phyloP scores from a whole-genome alignment of 2,113 vertebrate species.

The Pelusios castaneus region DNA sequence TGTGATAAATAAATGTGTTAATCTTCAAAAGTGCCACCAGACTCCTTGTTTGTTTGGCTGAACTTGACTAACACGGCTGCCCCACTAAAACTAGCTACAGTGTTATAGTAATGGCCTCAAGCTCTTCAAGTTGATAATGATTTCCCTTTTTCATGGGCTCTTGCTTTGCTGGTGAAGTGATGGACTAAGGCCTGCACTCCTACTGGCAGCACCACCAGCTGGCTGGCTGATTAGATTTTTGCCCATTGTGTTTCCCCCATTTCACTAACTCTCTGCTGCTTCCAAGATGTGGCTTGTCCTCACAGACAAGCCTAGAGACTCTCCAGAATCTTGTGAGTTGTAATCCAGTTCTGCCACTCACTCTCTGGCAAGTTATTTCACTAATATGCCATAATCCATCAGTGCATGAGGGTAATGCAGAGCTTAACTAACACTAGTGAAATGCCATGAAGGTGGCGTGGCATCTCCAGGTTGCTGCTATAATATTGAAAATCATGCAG shows the following conservation, averaged over 20 bases:
- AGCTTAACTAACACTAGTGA: background rate
- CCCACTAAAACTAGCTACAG: accelerated
- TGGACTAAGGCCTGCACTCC: accelerated
- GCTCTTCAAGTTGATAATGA: background rate
- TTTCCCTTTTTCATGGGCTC: background rate
- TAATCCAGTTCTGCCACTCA: background rate
- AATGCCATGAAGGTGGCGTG: background rate
- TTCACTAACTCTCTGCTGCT: background rate
- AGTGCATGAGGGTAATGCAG: accelerated
- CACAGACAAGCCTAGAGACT: background rate
- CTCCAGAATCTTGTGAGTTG: conserved; percentile 24
- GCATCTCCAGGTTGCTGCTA: background rate
- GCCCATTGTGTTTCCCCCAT: background rate
- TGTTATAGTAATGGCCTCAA: background rate
- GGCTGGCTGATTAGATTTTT: background rate
- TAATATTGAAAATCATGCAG: background rate
- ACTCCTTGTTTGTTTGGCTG: too few relatives aligned
- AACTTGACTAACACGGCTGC: too few relatives aligned
- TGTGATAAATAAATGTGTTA: too few relatives aligned
- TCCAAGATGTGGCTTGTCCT: background rate
- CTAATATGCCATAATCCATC: background rate
- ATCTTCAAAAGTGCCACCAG: too few relatives aligned
- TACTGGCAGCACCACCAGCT: background rate
- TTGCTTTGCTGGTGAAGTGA: background rate
- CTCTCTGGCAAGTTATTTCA: conserved; percentile 21